A percentile compares a stretch with the other conserved stretches of the same genome.
These are phyloP conservation scores for Drosophila hydei DNA, from an alignment of 1,140 invertebrate genomes.

Conservation along the genomic window DNA sequence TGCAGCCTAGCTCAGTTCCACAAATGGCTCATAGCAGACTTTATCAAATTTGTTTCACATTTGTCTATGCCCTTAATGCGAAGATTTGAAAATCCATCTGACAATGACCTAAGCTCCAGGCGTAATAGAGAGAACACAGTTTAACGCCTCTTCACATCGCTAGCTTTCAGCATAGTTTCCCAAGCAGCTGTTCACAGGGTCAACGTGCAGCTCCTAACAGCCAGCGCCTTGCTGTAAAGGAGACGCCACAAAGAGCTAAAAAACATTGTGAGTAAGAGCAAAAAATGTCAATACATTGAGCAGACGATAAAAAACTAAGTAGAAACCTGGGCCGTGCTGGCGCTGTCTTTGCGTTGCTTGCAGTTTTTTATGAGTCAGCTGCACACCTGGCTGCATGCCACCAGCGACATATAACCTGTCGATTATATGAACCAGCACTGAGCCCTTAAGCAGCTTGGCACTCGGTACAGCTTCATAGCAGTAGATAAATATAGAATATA, in stretches of 20 bases:
- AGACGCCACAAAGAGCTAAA: neutral
- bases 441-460: conserved; percentile 56
- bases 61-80: too few relatives aligned
- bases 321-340: conserved; percentile 20
- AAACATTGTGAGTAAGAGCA: conserved; percentile 35
- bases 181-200: neutral
- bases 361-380: conserved; percentile 16
- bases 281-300: conserved; percentile 56
- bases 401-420: conserved; percentile 2
- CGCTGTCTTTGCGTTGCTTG: conserved; percentile 43
- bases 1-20: too few relatives aligned
- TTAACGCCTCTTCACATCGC: neutral
- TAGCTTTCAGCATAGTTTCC: neutral
- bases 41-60: too few relatives aligned
- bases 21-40: too few relatives aligned
- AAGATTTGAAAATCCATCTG: too few relatives aligned
- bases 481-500: neutral
- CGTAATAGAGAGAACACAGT: too few relatives aligned
- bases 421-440: conserved; percentile 45
- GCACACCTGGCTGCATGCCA: conserved; percentile 37
- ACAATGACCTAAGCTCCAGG: too few relatives aligned
- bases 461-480: neutral
- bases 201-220: conserved; percentile 11
- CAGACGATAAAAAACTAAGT: conserved; percentile 1
- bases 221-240: conserved; percentile 11